Percentiles rank a stretch among this genome's conserved stretches.
These are phyloP conservation scores for Pseudococcus longispinus DNA, from an alignment of 2,888 invertebrate species.

Conservation along the genomic window DNA sequence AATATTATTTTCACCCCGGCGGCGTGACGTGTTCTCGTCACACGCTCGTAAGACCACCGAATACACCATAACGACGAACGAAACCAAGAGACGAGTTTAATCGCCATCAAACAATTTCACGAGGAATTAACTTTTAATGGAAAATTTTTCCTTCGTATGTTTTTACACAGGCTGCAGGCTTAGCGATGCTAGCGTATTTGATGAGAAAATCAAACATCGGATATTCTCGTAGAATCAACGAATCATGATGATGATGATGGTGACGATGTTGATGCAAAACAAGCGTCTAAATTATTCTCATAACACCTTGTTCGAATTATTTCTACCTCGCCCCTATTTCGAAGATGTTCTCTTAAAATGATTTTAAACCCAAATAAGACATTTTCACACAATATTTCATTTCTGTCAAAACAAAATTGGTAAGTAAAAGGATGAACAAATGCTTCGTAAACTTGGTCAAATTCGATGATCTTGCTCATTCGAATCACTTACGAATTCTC, in stretches of 20 bases:
- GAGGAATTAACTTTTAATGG: neutral
- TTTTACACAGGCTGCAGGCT: neutral
- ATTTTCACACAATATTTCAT: conserved; percentile 1
- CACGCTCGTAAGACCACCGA: no score
- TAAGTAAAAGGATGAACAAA: no score
- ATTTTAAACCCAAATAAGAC: neutral
- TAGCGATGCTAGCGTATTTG: neutral
- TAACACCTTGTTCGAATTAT: neutral
- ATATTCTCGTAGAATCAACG: neutral
- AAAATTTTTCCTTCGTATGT: neutral
- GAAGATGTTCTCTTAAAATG: neutral
- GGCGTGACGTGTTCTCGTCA: neutral
- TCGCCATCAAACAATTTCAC: neutral
- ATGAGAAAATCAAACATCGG: neutral
- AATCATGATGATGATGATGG: neutral
- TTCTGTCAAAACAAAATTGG: no score
- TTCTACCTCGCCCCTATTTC: neutral
- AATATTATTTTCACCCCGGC: neutral
- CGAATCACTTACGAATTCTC: no score
- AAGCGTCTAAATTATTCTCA: neutral
- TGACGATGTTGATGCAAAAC: neutral
- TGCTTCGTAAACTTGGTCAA: no score
- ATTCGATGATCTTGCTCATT: no score
- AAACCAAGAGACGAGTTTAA: neutral
- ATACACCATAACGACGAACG: neutral